These are phyloP conservation scores for Cryptotis parvus DNA, from an alignment of 2,113 vertebrate species.

Conservation along the genomic window DNA sequence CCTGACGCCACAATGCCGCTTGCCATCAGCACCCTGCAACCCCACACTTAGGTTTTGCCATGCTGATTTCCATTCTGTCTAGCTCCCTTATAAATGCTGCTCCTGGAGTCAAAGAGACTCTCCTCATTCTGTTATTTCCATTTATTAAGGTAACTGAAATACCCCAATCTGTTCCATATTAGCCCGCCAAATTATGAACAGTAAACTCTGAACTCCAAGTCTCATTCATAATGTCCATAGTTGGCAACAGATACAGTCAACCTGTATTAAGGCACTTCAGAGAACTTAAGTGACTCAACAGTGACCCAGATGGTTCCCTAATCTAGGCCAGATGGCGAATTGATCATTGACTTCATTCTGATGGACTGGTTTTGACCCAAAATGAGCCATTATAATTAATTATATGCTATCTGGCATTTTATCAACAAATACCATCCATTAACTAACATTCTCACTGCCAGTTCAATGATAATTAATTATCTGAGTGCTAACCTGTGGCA, in stretches of 20 bases:
- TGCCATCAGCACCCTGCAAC: not conserved
- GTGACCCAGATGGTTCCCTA: slow-evolving; percentile 13
- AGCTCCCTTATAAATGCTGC: fast-evolving
- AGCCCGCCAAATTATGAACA: not conserved
- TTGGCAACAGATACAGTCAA: not conserved
- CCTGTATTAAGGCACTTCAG: not conserved
- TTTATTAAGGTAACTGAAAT: not conserved
- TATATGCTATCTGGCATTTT: slow-evolving; percentile 70
- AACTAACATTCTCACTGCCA: slow-evolving; percentile 53
- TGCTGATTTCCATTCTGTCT: not conserved
- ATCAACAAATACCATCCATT: slow-evolving; percentile 70
- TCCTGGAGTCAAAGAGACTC: not conserved
- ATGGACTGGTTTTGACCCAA: slow-evolving; percentile 35
- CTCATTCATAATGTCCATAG: not conserved
- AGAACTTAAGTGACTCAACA: slow-evolving; percentile 31
- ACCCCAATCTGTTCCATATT: not conserved
- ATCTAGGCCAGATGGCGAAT: slow-evolving; percentile 59
- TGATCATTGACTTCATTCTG: slow-evolving; percentile 66
- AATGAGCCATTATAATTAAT: slow-evolving; percentile 70
- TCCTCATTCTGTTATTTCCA: not conserved
- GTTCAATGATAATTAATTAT: slow-evolving; percentile 69
- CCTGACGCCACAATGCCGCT: not conserved
- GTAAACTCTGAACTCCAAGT: not conserved
- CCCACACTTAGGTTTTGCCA: not conserved
- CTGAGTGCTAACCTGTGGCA: slow-evolving; percentile 24